These are phyloP conservation scores for Porites rus DNA, from an alignment of 92 coral and sea anemone genomes.

Conservation along the genomic window DNA sequence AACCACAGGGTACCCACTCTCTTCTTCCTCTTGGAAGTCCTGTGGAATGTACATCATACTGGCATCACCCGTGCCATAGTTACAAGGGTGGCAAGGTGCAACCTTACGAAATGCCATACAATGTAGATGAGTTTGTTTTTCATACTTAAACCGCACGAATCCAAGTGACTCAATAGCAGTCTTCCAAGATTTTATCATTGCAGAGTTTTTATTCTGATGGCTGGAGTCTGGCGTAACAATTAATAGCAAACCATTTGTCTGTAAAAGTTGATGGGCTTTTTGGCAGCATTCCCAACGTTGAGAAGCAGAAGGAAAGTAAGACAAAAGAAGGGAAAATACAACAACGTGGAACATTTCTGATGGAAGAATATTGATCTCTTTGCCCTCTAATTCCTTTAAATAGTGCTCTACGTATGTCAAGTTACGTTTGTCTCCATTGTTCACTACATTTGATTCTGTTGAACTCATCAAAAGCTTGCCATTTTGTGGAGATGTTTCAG, in stretches of 20 bases:
- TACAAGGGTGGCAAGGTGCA: constrained; percentile 72
- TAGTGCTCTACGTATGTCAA: constrained; percentile 1
- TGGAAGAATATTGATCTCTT: constrained; percentile 65
- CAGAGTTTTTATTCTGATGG: constrained; percentile 91
- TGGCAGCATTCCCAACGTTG: constrained; percentile 92
- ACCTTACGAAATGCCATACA: constrained; percentile 98
- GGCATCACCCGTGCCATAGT: constrained; percentile 52
- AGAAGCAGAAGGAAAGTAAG: constrained; percentile 84
- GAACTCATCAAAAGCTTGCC: neutral
- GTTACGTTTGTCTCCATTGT: neutral
- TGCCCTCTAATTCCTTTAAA: constrained; percentile 6
- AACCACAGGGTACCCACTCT: neutral
- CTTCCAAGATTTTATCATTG: constrained; percentile 98
- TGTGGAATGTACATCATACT: constrained; percentile 93
- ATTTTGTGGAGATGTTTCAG: neutral
- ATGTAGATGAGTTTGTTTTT: constrained; percentile 89
- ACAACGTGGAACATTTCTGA: constrained; percentile 69
- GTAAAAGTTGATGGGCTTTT: constrained; percentile 84
- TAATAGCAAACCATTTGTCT: constrained; percentile 81
- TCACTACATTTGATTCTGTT: neutral
- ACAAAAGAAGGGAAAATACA: constrained; percentile 86
- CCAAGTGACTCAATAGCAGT: constrained; percentile 90
- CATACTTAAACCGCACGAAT: constrained; percentile 90
- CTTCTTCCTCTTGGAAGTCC: constrained; percentile 78
- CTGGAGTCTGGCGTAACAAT: constrained; percentile 96